These are phyloP conservation scores for Pachycephala philippinensis DNA, from an alignment of 2,113 vertebrate genomes.

Conservation along the genomic window DNA sequence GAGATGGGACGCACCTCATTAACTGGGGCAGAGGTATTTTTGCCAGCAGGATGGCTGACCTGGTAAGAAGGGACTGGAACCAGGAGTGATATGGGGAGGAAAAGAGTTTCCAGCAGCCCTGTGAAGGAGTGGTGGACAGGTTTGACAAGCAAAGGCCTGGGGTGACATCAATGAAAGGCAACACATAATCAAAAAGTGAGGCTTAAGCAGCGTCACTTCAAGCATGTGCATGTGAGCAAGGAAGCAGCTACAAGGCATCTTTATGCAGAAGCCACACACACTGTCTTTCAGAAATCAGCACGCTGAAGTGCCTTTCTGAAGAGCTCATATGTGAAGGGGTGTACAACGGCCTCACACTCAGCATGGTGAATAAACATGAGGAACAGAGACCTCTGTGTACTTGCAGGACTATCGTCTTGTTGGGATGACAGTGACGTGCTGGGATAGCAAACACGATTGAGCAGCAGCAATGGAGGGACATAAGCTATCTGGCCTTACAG, in stretches of 20 bases:
- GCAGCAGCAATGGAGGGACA: not conserved
- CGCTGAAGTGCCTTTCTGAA: not conserved
- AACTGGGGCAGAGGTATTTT: not conserved
- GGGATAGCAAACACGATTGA: not conserved
- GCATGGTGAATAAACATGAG: not conserved
- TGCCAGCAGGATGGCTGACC: not conserved
- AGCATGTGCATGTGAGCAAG: not conserved
- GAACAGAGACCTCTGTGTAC: not conserved
- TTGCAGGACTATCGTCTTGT: not conserved
- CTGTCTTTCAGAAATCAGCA: not conserved
- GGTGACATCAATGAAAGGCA: not conserved
- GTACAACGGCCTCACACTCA: not conserved
- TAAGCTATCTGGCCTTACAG: not conserved
- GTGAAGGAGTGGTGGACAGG: not conserved
- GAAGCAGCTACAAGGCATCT: not conserved
- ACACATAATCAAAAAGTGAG: not conserved
- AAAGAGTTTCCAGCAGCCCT: not conserved
- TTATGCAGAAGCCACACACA: not conserved
- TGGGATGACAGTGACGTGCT: not conserved
- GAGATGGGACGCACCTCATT: not conserved
- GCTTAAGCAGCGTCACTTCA: not conserved
- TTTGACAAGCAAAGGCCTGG: not conserved
- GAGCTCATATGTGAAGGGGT: fast-evolving
- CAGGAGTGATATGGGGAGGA: not conserved
- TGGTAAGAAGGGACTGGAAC: not conserved